Evolutionary conservation across 2,888 invertebrate genomes (phyloP), one percentile per base, ranked within the genome.

Genomic region (Cremastinae sp.): DNA sequence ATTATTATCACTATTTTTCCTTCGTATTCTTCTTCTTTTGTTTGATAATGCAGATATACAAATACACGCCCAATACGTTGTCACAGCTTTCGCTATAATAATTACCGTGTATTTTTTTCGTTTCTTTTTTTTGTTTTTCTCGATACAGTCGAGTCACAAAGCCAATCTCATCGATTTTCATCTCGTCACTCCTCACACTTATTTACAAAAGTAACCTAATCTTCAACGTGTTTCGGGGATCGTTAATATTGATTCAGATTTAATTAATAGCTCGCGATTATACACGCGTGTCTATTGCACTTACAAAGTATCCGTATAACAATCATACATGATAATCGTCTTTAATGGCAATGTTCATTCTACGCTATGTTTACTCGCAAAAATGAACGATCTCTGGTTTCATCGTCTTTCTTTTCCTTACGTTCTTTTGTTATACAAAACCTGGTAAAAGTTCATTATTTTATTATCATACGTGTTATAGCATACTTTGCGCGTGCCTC

Each of bases 271-370:
- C 73, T 73, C 59, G 73, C 73, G 69, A 65, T 56, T 35, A 64
- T 70, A 65, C 69, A 80, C 78, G 79, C 78, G 80, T 74, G 81
- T 78, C 75, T 81, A 80, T 82, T 81, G 81, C 83, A 80, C 80
- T 82, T 80, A 82, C 79, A 78, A 82, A 74, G 73, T 72, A 68
- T 68, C 51, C 45, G 43, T 35, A 35, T 69, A 77, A 77, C 74
- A 77, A 77, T 77, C 69, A 66, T 74, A 73, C 76, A 35, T 20
- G n/a, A 70, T 61, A 78, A 56, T 79, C 78, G 75, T 77, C 75
- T 74, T 75, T 79, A 75, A 79, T 80, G 71, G 75, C 71, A 72
- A 78, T 81, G 69, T 69, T 75, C 73, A 69, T 41, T 45, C 53
- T 64, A 73, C 61, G 59, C 28, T 43, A 43, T 22, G 16, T 55